These are phyloP conservation scores for Sebastes elongatus DNA, from an alignment of 2,797 vertebrate genomes.

Conservation along the genomic window DNA sequence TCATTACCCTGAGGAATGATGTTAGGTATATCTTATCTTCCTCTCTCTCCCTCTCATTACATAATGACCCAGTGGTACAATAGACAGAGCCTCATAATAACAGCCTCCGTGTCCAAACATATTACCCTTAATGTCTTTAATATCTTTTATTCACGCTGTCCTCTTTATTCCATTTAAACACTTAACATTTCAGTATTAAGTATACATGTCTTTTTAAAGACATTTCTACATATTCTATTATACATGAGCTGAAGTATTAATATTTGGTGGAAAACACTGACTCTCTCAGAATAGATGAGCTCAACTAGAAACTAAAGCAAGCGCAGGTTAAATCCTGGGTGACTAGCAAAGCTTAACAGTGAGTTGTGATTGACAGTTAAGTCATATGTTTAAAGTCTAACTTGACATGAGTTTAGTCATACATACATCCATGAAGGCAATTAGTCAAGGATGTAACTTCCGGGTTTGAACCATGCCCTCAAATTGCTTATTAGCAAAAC, in stretches of 20 bases:
- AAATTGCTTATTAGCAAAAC: neutral
- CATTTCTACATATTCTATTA: constrained; percentile 18
- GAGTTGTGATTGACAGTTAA: neutral
- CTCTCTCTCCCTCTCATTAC: constrained; percentile 50
- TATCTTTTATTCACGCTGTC: constrained; percentile 35
- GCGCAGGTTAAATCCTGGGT: neutral
- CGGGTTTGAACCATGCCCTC: neutral
- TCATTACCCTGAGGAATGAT: constrained; percentile 54
- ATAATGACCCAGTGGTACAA: constrained; percentile 60
- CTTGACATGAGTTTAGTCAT: neutral
- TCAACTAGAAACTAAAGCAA: neutral
- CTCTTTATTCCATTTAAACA: constrained; percentile 17
- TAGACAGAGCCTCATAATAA: constrained; percentile 46
- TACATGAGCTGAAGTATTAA: constrained; percentile 3
- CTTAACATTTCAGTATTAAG: constrained; percentile 7
- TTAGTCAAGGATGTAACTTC: neutral
- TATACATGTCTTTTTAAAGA: neutral
- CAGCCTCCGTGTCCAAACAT: constrained; percentile 47
- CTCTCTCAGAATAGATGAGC: neutral
- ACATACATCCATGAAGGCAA: neutral
- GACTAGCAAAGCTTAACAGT: neutral
- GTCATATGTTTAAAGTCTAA: neutral
- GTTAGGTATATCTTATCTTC: constrained; percentile 47
- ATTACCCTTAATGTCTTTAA: constrained; percentile 46
- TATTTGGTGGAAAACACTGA: neutral